Base-by-base conservation (phyloP, 2,113 vertebrate species). In the Henicopernis longicauda region DNA sequence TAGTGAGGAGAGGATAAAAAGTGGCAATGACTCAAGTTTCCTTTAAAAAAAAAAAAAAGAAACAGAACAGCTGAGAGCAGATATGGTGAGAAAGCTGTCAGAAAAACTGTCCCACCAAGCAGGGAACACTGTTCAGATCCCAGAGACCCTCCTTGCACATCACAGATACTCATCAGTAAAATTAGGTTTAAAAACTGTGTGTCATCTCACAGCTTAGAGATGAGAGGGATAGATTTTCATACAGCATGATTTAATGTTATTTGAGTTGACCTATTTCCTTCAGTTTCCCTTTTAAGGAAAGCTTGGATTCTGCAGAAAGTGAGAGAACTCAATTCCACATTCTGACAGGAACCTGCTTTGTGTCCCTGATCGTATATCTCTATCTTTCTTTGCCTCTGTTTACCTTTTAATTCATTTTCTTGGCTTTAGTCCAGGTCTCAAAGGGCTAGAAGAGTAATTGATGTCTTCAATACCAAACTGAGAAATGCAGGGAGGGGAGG, bases 261-360 rank as follows among this genome's bases (percentile, higher is more conserved):
- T 96, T 82, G 69, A 94, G 79, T 70, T 90, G 88, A 95, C 95
- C 71, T 94, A 72, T 94, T 96, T 96, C 89, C 73, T 92, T 89
- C 77, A 84, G 54, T 85, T 97, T 87, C n/a, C 89, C 83, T 95
- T 97, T 94, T 95, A 94, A 92, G 81, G 77, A 77, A 95, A 95
- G 58, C 18, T 62, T 95, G 93, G 70, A 92, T 73, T 70, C 31
- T 69, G 40, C 78, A 87, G 42, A 82, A 91, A 87, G 80, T 3
- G 4, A 67, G n/a, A 94, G 44, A 49, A 91, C 70, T 92, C 27
- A 54, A 6, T 32, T 92, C 47, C 49, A 44, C 42, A 6, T 67
- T 95, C 65, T 95, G 69, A 40, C 80, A 90, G 69, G 69, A 91
- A 82, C 84, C 90, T 91, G 91, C 42, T 94, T 79, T 88, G 36